phyloP scores from a whole-genome alignment of 2,888 invertebrate genomes.

The Calephelis perditalis region DNA sequence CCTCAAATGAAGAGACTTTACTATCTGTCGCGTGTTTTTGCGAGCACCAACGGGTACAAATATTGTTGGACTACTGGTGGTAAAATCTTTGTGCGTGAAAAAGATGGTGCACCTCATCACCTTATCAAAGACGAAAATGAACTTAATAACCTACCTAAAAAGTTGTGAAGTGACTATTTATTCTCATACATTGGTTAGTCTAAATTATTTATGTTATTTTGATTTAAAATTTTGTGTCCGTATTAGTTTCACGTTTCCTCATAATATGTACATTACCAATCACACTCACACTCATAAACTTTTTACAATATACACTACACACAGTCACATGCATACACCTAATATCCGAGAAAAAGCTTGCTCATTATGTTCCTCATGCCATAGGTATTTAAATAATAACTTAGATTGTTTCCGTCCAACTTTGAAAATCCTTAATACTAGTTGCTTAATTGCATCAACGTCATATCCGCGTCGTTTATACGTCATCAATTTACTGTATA shows the following conservation, averaged over 20 bases:
- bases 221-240: background rate
- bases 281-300: background rate
- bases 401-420: too few species aligned
- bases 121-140: background rate
- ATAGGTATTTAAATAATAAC: too few species aligned
- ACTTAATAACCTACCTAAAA: background rate
- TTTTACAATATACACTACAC: too few species aligned
- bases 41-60: background rate
- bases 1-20: constrained; percentile 4
- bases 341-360: too few species aligned
- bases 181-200: background rate
- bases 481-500: too few species aligned
- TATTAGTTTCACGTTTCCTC: background rate
- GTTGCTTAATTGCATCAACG: too few species aligned
- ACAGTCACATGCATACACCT: too few species aligned
- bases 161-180: background rate
- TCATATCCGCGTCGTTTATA: too few species aligned
- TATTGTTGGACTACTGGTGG: background rate
- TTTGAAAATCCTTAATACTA: too few species aligned
- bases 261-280: background rate
- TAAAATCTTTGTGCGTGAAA: background rate
- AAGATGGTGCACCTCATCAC: background rate
- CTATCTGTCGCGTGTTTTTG: background rate
- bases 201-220: background rate
- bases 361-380: too few species aligned